Conservation (phyloP, 1,140 invertebrate species). For the Drosophila burlai region DNA sequence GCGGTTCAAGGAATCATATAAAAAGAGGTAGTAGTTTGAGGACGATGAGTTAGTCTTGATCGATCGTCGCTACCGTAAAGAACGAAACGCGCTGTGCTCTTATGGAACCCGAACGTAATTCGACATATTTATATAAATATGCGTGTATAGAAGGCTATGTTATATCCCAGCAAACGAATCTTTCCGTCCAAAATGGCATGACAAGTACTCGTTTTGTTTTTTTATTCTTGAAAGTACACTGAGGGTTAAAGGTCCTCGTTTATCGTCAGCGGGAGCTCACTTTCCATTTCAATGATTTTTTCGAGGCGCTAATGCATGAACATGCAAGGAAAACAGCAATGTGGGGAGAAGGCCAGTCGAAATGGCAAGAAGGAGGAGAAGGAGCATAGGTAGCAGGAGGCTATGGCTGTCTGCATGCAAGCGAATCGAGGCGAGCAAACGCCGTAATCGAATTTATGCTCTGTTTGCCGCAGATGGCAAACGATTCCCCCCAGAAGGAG, state of each 20-base stretch:
- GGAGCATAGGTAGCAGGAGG: not conserved
- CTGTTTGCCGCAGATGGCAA: conserved; percentile 37
- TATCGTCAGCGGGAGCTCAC: conserved; percentile 37
- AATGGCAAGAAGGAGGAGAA: not conserved
- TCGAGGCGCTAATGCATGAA: conserved; percentile 55
- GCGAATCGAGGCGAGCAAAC: conserved; percentile 57
- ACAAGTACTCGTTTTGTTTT: not conserved
- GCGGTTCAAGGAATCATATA: too few relatives aligned
- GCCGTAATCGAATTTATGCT: conserved; percentile 59
- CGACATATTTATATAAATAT: too few relatives aligned
- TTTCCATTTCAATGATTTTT: conserved; percentile 84
- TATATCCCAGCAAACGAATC: not conserved
- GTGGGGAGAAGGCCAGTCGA: conserved; percentile 10
- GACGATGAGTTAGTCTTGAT: too few relatives aligned
- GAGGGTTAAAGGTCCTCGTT: conserved; percentile 32
- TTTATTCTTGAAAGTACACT: not conserved
- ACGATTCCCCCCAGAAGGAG: not conserved
- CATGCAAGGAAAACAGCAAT: conserved; percentile 27
- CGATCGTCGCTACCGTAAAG: too few relatives aligned
- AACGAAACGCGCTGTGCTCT: too few relatives aligned
- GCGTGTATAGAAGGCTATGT: not conserved
- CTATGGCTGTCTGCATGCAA: conserved; percentile 32
- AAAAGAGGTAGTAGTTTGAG: too few relatives aligned
- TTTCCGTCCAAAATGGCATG: conserved; percentile 1
- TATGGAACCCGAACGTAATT: too few relatives aligned